Evolutionary conservation across 2,888 invertebrate genomes (phyloP).

Genomic region (Metalampra italica): DNA sequence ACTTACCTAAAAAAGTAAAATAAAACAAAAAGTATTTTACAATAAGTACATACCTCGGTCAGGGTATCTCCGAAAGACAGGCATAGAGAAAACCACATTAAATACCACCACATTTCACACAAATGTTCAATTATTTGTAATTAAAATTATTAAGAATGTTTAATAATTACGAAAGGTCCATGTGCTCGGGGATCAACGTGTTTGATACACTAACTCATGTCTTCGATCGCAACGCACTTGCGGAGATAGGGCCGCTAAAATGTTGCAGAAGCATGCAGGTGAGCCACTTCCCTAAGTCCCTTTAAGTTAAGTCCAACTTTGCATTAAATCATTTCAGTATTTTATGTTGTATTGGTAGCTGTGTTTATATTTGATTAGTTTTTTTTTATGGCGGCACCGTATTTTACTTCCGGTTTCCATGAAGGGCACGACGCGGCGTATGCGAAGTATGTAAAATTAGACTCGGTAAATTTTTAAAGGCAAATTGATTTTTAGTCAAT

Average conservation of each 20-base stretch:
- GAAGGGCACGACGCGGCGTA: no score
- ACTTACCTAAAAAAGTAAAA: no score
- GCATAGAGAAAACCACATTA: slow-evolving; percentile 41
- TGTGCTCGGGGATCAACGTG: slow-evolving; percentile 50
- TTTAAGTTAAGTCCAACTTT: no score
- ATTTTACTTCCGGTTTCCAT: no score
- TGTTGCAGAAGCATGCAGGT: slow-evolving; percentile 35
- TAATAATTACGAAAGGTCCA: slow-evolving; percentile 35
- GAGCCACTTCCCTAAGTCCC: no score
- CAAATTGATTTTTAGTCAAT: no score
- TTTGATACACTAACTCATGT: slow-evolving; percentile 69
- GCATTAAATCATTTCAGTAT: no score
- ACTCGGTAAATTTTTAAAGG: no score
- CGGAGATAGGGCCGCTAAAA: slow-evolving; percentile 53
- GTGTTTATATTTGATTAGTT: no score
- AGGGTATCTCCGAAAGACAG: slow-evolving; percentile 31
- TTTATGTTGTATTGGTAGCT: no score
- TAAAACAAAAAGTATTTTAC: no score
- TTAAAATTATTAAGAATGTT: background rate
- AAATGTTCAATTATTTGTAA: background rate
- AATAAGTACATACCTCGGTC: slow-evolving; percentile 17
- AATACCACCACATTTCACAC: slow-evolving; percentile 39
- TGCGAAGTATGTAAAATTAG: no score
- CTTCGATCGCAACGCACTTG: slow-evolving; percentile 54
- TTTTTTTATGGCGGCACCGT: background rate